Evolutionary conservation across 2,113 vertebrate species (phyloP).

Genomic region (Phrynosoma platyrhinos): DNA sequence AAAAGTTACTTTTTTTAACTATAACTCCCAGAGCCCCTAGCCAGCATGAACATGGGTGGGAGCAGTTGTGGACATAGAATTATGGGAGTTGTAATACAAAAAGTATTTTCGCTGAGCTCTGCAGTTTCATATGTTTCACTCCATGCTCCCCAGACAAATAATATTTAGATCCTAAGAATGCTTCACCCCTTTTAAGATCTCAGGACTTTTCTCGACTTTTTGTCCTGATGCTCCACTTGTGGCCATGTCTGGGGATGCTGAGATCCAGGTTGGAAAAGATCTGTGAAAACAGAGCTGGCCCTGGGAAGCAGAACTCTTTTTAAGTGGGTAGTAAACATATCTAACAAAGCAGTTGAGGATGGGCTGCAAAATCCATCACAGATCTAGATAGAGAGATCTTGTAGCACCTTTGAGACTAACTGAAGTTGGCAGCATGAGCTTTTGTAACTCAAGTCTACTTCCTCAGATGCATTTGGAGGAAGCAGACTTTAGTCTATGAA

Average conservation of each 20-base stretch:
- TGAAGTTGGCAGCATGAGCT: no score
- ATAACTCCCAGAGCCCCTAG: no score
- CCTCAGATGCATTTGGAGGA: no score
- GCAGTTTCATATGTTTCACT: neutral
- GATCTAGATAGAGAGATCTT: rapidly evolving
- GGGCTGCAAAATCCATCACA: rapidly evolving
- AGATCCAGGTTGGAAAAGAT: neutral
- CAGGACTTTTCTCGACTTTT: neutral
- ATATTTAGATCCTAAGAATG: neutral
- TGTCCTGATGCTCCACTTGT: neutral
- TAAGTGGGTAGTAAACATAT: neutral
- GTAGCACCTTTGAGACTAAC: no score
- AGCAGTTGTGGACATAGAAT: no score
- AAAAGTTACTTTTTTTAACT: no score
- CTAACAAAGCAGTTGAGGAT: neutral
- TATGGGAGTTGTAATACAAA: neutral
- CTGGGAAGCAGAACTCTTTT: no score
- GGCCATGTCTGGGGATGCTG: constrained; percentile 26
- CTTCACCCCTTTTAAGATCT: neutral
- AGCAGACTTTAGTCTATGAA: no score
- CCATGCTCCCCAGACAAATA: no score
- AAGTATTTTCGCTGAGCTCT: neutral
- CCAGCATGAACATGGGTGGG: no score
- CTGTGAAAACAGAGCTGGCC: neutral
- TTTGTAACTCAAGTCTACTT: no score